These are phyloP conservation scores for Rattus rattus DNA, from an alignment of 2,113 vertebrate species.

Conservation along the genomic window DNA sequence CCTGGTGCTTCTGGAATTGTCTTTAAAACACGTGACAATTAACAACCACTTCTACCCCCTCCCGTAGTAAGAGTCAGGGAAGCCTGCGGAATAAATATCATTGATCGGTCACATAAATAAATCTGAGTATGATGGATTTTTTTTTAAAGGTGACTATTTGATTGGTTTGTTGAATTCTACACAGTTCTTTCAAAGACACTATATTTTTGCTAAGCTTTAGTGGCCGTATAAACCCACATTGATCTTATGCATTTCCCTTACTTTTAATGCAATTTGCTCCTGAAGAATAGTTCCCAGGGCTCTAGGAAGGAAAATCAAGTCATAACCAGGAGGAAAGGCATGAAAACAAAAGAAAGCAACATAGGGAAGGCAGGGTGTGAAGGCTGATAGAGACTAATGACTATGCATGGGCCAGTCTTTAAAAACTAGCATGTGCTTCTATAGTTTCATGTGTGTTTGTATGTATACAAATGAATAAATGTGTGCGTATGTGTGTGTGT, in stretches of 20 bases:
- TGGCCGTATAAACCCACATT: background rate
- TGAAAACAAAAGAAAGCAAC: constrained; percentile 7
- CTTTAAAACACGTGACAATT: constrained; percentile 26
- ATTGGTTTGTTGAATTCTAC: background rate
- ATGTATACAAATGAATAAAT: background rate
- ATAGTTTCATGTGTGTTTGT: background rate
- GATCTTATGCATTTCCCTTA: constrained; percentile 19
- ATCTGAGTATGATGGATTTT: background rate
- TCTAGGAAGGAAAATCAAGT: constrained; percentile 15
- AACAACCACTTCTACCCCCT: background rate
- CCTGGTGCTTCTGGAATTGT: background rate
- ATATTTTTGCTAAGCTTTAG: constrained; percentile 28
- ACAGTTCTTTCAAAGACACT: constrained; percentile 32
- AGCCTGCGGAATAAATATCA: constrained; percentile 1
- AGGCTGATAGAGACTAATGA: background rate
- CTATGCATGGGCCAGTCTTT: background rate
- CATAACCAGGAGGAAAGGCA: background rate
- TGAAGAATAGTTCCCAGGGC: constrained; percentile 30
- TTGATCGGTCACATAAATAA: background rate
- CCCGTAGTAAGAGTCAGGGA: background rate
- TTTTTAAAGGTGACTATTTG: background rate
- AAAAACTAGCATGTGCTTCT: background rate
- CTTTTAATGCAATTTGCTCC: background rate
- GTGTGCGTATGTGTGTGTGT: too few species aligned
- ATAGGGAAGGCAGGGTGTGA: constrained; percentile 9